These are phyloP conservation scores for Empidonax alnorum DNA, from an alignment of 2,113 vertebrate species.

Conservation along the genomic window DNA sequence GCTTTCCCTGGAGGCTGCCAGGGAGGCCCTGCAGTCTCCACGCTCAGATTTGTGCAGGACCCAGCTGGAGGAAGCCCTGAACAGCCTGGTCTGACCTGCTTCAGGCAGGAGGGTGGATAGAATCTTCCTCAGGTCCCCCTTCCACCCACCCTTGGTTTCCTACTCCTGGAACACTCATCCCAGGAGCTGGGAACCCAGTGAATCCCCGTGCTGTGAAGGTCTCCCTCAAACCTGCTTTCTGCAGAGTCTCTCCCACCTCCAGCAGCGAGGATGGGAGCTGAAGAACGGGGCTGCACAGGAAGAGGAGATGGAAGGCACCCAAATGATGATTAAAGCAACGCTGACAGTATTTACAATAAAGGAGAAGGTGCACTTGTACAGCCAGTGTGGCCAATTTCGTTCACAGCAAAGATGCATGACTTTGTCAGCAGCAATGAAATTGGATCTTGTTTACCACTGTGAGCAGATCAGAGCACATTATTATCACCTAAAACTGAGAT, in stretches of 20 bases:
- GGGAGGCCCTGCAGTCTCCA: neutral
- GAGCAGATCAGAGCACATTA: neutral
- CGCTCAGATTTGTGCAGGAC: neutral
- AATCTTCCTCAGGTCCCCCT: neutral
- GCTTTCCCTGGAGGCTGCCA: rapidly evolving
- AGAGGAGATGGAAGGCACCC: neutral
- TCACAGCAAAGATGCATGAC: neutral
- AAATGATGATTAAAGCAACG: neutral
- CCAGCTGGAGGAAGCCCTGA: neutral
- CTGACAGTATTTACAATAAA: neutral
- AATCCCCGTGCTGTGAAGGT: neutral
- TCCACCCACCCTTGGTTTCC: neutral
- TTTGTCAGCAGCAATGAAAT: neutral
- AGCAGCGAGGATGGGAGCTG: neutral
- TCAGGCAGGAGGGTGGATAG: neutral
- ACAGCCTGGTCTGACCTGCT: neutral
- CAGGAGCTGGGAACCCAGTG: too few species aligned
- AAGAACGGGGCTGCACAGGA: neutral
- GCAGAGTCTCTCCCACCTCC: neutral
- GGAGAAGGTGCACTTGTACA: neutral
- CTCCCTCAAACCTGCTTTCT: neutral
- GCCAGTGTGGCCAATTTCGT: neutral
- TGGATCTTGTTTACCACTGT: neutral
- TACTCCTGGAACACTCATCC: neutral
- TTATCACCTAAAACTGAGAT: neutral